Evolutionary conservation across 2,113 vertebrate species (phyloP).

Genomic region (Terrapene triunguis): DNA sequence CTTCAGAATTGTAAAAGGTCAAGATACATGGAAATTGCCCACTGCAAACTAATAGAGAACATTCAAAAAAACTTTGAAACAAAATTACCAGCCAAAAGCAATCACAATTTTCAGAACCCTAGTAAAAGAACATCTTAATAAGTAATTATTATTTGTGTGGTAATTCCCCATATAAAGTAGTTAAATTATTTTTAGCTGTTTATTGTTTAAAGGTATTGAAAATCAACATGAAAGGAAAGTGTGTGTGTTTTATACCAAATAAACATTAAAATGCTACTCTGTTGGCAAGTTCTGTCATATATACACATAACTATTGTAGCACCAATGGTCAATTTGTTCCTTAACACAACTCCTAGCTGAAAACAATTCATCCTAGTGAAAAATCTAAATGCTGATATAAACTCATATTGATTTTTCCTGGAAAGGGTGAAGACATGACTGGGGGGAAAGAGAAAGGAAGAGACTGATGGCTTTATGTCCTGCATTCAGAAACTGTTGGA

Average conservation of each 20-base stretch:
- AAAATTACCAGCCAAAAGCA: background rate
- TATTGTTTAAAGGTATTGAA: background rate
- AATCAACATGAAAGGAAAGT: background rate
- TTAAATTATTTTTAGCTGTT: background rate
- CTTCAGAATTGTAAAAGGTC: background rate
- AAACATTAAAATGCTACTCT: background rate
- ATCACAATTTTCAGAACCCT: constrained; percentile 22
- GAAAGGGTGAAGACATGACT: constrained; percentile 4
- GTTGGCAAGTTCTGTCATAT: background rate
- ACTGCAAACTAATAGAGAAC: background rate
- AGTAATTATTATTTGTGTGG: constrained; percentile 36
- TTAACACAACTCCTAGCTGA: constrained; percentile 6
- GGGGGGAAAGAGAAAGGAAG: background rate
- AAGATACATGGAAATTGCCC: background rate
- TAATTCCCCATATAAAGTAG: background rate
- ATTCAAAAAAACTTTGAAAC: background rate
- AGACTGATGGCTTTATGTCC: constrained; percentile 15
- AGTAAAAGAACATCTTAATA: constrained; percentile 1
- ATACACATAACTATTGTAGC: background rate
- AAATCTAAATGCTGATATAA: constrained; percentile 27
- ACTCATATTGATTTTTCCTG: constrained; percentile 10
- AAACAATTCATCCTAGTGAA: constrained; percentile 8
- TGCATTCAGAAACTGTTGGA: constrained; percentile 26
- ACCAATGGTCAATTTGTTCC: background rate
- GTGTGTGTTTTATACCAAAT: background rate